A percentile compares a stretch with the other conserved stretches of the same genome.
Conservation (phyloP, 2,888 invertebrate genomes). For the Matsumyia berberina region DNA sequence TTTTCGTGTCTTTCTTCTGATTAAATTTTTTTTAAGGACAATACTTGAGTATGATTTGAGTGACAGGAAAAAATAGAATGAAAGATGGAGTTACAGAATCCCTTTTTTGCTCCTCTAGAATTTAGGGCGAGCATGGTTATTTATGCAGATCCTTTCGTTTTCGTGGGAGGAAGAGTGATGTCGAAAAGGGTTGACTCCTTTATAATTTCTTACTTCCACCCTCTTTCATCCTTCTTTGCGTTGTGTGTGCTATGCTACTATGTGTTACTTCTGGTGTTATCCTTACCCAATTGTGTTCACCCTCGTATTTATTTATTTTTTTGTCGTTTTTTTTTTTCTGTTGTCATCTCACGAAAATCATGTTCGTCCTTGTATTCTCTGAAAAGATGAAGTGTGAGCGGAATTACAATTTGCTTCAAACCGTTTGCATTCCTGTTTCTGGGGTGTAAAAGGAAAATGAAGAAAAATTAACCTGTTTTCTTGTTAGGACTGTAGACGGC, state of each 20-base stretch:
- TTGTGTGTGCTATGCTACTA: constrained; percentile 2
- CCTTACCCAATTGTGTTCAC: constrained; percentile 10
- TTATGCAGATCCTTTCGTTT: constrained; percentile 64
- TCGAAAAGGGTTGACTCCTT: constrained; percentile 53
- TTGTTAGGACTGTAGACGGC: background rate
- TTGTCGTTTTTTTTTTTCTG: background rate
- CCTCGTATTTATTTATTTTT: too few species aligned
- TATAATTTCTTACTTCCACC: constrained; percentile 51
- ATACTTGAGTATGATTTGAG: constrained; percentile 37
- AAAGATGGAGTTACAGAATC: constrained; percentile 31
- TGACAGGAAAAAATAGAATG: constrained; percentile 33
- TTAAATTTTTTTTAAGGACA: constrained; percentile 13
- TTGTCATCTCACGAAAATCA: constrained; percentile 27
- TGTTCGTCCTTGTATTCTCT: constrained; percentile 27
- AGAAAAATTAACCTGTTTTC: constrained; percentile 37
- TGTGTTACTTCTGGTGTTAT: constrained; percentile 25
- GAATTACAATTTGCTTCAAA: constrained; percentile 38
- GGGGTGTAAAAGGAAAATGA: constrained; percentile 3
- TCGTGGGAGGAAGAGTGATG: background rate
- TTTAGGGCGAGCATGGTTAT: constrained; percentile 54
- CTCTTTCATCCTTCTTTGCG: background rate
- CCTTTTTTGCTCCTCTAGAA: constrained; percentile 21
- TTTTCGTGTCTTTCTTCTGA: constrained; percentile 13
- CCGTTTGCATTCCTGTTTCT: constrained; percentile 1
- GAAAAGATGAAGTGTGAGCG: constrained; percentile 16